phyloP scores from a whole-genome alignment of 2,888 invertebrate genomes.

The Melanchra persicariae region DNA sequence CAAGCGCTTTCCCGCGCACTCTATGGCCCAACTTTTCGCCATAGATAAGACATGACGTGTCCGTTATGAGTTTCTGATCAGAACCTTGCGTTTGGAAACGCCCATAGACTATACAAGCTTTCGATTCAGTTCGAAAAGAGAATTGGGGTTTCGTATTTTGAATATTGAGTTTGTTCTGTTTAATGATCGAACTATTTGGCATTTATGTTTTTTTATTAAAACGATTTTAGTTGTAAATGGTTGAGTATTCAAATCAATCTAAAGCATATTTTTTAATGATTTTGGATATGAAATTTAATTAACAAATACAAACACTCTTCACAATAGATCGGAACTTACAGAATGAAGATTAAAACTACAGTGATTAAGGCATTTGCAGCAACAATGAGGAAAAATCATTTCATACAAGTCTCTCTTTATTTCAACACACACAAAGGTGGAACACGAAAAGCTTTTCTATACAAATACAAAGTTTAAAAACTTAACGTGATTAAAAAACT shows the following conservation, averaged over 20 bases:
- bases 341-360: conserved; percentile 11
- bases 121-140: conserved; percentile 64
- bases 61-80: conserved; percentile 87
- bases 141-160: conserved; percentile 55
- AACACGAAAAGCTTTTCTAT: conserved; percentile 26
- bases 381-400: conserved; percentile 12
- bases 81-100: conserved; percentile 76
- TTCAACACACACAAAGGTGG: conserved; percentile 4
- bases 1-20: conserved; percentile 48
- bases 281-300: background rate
- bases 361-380: conserved; percentile 2
- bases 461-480: conserved; percentile 21
- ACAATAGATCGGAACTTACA: background rate
- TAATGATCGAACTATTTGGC: background rate
- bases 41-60: conserved; percentile 87
- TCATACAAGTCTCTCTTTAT: conserved; percentile 13
- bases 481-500: conserved; percentile 17
- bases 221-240: background rate
- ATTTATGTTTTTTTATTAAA: background rate
- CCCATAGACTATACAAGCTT: conserved; percentile 73
- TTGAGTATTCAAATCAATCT: background rate
- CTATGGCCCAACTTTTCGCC: conserved; percentile 76
- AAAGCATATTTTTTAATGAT: background rate
- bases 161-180: conserved; percentile 20
- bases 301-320: too few relatives aligned